Conservation (phyloP, 2,797 vertebrate genomes). For the Acipenser oxyrinchus region DNA sequence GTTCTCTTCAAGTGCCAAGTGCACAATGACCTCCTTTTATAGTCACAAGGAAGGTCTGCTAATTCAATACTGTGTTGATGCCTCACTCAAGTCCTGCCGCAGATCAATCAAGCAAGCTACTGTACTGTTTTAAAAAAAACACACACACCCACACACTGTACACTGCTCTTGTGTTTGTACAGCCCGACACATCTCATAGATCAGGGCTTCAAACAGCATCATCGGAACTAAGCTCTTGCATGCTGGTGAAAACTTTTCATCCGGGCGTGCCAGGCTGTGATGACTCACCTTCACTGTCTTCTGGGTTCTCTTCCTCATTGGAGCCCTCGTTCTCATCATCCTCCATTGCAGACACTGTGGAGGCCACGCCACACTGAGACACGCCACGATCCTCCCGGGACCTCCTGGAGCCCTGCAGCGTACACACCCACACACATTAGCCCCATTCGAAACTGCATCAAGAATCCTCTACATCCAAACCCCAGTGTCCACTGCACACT, state of each 20-base stretch:
- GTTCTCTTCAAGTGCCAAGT: slow-evolving; percentile 29
- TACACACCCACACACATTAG: background rate
- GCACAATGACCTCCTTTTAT: slow-evolving; percentile 18
- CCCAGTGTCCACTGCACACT: too few species aligned
- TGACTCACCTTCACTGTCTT: slow-evolving; percentile 89
- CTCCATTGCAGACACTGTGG: slow-evolving; percentile 81
- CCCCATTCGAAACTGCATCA: background rate
- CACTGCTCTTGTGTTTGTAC: too few species aligned
- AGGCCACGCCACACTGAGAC: slow-evolving; percentile 80
- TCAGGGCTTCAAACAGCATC: too few species aligned
- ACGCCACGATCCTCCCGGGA: slow-evolving; percentile 81
- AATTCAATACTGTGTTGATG: background rate
- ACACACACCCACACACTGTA: too few species aligned
- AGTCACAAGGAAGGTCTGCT: background rate
- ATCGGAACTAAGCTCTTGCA: background rate
- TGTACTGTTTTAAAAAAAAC: too few species aligned
- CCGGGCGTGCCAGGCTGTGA: background rate
- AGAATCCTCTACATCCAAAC: too few species aligned
- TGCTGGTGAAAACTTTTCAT: slow-evolving; percentile 19
- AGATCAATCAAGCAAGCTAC: too few species aligned
- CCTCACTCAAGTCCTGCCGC: too few species aligned
- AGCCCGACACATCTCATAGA: too few species aligned
- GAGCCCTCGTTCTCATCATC: slow-evolving; percentile 83
- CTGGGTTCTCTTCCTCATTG: slow-evolving; percentile 77
- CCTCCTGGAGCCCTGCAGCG: slow-evolving; percentile 69